Evolutionary conservation across 2,113 vertebrate species (phyloP), one percentile per base, ranked within the genome.

Genomic region (Zingel zingel): DNA sequence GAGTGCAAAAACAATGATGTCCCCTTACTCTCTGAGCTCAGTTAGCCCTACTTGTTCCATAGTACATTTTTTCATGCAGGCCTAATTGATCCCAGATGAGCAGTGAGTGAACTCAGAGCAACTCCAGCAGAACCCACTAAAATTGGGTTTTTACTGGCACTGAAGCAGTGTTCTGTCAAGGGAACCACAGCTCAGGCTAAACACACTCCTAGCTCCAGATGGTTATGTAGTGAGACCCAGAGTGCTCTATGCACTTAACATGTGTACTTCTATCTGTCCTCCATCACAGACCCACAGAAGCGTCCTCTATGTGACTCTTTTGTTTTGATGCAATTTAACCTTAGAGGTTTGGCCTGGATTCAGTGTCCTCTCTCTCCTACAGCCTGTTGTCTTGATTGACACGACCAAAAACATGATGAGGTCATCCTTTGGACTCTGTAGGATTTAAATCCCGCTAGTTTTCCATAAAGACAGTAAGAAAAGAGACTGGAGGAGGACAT

Each of bases 31-130:
- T 81, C 75, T 63, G 82, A 64, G 87, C 77, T 86, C 63, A 53
- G 79, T 56, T 33, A 10, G 62, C 25, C 79, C 43, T 56, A 16
- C 82, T 84, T 83, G 78, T 81, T 85, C 85, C 62, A 36, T 3
- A 57, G 53, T 85, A 81, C 86, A 58, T 86, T 86, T 89, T 85
- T 93, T 90, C 81, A 89, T 86, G 88, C 88, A 21, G 84, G 47
- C 69, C 66, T 93, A 94, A 95, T 94, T 87, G 81, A 89, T 90
- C 89, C 88, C 94, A 95, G 89, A 95, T 94, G 93, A 90, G 88
- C 77, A 25, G 79, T 1, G 82, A 91, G 88, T 89, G 89, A 92
- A 91, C 86, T 86, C 81, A 27, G 67, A 53, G 77, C 88, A 87
- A 79, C 84, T 93, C 83, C 83, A 89, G 82, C 82, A 91, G 89